A percentile compares a stretch with the other conserved stretches of the same genome.
Conservation (phyloP, 1,140 invertebrate genomes). For the Tenebrio molitor region DNA sequence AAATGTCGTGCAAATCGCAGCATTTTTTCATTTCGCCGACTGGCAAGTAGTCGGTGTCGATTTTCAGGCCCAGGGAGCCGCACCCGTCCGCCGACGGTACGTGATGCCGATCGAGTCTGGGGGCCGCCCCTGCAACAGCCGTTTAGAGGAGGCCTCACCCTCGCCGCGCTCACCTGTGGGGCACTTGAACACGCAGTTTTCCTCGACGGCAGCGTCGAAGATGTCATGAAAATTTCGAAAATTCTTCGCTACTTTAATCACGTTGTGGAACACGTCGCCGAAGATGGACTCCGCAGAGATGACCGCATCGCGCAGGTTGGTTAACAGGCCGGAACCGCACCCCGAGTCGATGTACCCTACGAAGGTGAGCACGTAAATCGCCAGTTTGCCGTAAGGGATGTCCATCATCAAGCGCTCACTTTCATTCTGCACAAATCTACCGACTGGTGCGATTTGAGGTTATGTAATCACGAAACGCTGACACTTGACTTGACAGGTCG, state of each 20-base stretch:
- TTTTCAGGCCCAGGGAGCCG: conserved; percentile 81
- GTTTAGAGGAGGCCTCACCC: not conserved
- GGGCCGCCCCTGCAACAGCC: conserved; percentile 70
- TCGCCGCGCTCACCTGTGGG: conserved; percentile 70
- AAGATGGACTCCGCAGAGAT: conserved; percentile 82
- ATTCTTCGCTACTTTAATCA: conserved; percentile 81
- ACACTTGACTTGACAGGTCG: conserved; percentile 25
- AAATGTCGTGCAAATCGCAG: conserved; percentile 89
- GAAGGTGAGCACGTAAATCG: conserved; percentile 82
- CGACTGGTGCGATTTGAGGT: conserved; percentile 4
- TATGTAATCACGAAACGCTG: conserved; percentile 19
- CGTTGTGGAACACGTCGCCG: conserved; percentile 80
- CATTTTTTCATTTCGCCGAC: conserved; percentile 85
- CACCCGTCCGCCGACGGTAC: conserved; percentile 84
- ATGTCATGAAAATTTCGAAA: conserved; percentile 84
- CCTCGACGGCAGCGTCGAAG: conserved; percentile 86
- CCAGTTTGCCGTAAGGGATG: conserved; percentile 80
- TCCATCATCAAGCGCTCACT: conserved; percentile 70
- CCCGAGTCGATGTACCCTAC: conserved; percentile 83
- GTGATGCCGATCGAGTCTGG: conserved; percentile 81
- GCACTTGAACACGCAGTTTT: conserved; percentile 84
- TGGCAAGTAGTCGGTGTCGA: conserved; percentile 82
- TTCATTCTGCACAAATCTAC: not conserved
- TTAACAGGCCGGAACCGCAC: conserved; percentile 80
- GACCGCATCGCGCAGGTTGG: conserved; percentile 83